These are phyloP conservation scores for Montifringilla adamsi DNA, from an alignment of 2,113 vertebrate genomes.

Conservation along the genomic window DNA sequence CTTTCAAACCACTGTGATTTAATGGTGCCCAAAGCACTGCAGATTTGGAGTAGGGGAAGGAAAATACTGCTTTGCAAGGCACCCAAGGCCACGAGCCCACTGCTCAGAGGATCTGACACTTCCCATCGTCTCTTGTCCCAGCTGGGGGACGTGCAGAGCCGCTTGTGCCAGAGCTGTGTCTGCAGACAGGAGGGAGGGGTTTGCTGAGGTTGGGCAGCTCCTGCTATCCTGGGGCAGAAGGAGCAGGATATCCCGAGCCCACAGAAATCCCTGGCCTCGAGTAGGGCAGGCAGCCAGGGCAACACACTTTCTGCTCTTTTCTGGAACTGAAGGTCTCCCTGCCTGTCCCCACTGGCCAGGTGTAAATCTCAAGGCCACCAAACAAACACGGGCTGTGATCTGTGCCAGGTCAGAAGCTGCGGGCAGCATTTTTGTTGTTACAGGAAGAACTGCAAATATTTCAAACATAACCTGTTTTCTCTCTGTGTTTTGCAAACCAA, in stretches of 20 bases:
- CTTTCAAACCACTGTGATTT: neutral
- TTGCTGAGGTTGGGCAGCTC: neutral
- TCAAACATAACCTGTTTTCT: neutral
- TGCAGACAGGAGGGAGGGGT: neutral
- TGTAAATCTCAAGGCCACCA: neutral
- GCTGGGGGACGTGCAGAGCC: neutral
- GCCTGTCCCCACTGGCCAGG: neutral
- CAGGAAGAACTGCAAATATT: constrained; percentile 1
- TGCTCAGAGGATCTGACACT: neutral
- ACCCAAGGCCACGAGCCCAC: neutral
- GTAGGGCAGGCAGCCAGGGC: neutral
- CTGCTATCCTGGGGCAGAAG: neutral
- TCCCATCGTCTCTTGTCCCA: neutral
- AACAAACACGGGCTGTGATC: neutral
- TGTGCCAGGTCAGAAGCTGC: neutral
- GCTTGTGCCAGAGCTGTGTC: neutral
- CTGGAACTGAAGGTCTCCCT: neutral
- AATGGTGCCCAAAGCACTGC: neutral
- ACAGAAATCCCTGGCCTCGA: neutral
- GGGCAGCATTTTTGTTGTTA: neutral
- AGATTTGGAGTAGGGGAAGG: neutral
- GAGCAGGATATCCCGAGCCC: neutral
- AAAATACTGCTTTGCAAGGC: constrained; percentile 13
- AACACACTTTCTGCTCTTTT: neutral
- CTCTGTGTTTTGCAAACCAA: neutral